A percentile compares a stretch with the other conserved stretches of the same genome.
phyloP scores from a whole-genome alignment of 2,113 vertebrate genomes.

The Phalacrocorax brasilianus region DNA sequence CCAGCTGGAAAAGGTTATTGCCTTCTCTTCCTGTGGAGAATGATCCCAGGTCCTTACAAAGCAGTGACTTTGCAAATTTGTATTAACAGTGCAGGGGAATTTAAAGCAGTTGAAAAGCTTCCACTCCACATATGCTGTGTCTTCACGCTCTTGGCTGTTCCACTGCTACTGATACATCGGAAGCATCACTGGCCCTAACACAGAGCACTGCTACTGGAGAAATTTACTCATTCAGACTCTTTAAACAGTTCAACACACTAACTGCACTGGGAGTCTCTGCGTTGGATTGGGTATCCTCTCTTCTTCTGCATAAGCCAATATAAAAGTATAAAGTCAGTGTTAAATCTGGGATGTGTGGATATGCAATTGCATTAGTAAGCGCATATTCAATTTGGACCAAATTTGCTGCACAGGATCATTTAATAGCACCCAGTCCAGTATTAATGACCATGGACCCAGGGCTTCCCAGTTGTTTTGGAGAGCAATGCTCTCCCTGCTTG shows the following conservation, averaged over 20 bases:
- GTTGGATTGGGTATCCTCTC: not conserved
- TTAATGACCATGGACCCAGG: not conserved
- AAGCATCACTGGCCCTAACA: not conserved
- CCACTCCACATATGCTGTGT: not conserved
- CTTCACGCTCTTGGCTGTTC: not conserved
- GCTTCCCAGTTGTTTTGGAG: not conserved
- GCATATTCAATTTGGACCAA: not conserved
- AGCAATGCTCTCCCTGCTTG: not conserved
- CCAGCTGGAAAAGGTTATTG: conserved; percentile 28
- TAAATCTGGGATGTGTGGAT: not conserved
- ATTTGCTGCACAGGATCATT: not conserved
- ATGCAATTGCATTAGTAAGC: not conserved
- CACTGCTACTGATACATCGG: not conserved
- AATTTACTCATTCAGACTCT: not conserved
- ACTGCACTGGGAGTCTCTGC: not conserved
- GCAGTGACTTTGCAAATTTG: not conserved
- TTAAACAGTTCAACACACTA: not conserved
- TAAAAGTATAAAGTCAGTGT: not conserved
- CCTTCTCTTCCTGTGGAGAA: not conserved
- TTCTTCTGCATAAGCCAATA: not conserved
- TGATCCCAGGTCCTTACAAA: not conserved
- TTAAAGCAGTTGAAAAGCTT: not conserved
- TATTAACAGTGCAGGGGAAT: not conserved
- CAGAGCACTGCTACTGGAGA: not conserved
- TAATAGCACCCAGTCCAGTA: not conserved